Base-by-base conservation (phyloP, 37 sponge, comb jelly and placozoan species). In the Beroe forskalii region DNA sequence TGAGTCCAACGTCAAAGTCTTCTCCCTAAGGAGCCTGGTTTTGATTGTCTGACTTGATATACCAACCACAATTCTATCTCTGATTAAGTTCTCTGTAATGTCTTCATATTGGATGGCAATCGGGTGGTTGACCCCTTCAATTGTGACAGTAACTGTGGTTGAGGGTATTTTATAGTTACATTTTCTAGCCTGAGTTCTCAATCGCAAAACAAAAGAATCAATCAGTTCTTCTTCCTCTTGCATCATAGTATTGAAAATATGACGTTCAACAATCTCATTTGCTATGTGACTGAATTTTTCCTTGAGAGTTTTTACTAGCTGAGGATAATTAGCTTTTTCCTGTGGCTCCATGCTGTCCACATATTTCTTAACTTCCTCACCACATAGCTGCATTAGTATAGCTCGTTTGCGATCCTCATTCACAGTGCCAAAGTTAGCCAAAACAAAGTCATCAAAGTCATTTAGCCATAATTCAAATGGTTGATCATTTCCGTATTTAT, bases 161-260 rank as follows among this genome's bases (percentile, higher is more conserved):
- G 60, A 9, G 17, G 60, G 60, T 55, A 55, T 55, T 9, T 20
- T 17, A 55, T 55, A 55, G n/a, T n/a, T n/a, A n/a, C n/a, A n/a
- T n/a, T n/a, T n/a, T n/a, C n/a, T n/a, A n/a, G n/a, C n/a, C n/a
- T n/a, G n/a, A n/a, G n/a, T n/a, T n/a, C n/a, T n/a, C n/a, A n/a
- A n/a, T n/a, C n/a, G n/a, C n/a, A n/a, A n/a, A n/a, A n/a, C n/a
- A n/a, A n/a, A n/a, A n/a, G n/a, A n/a, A n/a, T n/a, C n/a, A n/a
- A n/a, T n/a, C n/a, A n/a, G n/a, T n/a, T n/a, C n/a, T n/a, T n/a
- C n/a, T n/a, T n/a, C n/a, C n/a, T n/a, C n/a, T n/a, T 55, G 60
- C 17, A 55, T 55, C 60, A 55, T 55, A 63, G 66, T 63, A 20
- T 63, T 63, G 66, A 63, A 63, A n/a, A 63, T 63, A 30, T 63